Base-by-base conservation (phyloP, 2,888 invertebrate genomes). In the Scaptodrosophila latifasciaeformis region DNA sequence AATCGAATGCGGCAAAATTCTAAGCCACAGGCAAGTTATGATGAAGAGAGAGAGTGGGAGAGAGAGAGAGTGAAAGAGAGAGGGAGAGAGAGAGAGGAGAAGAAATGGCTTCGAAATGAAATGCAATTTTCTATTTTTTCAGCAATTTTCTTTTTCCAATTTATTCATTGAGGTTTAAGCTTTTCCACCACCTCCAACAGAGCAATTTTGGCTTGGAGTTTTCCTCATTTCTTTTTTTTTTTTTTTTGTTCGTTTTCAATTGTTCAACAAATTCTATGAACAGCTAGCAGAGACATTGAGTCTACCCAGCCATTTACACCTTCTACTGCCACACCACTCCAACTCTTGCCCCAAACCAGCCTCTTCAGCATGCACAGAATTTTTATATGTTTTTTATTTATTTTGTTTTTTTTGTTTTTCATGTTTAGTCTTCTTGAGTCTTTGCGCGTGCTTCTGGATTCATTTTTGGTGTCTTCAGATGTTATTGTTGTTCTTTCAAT, bases 251-350 rank as follows among this genome's bases (percentile, higher is more conserved):
- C 57, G 63, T 59, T 50, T 68, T 67, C 66, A 76, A 76, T 79
- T 75, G 79, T 71, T 79, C 62, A 79, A 76, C 74, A 72, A 75
- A 75, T 74, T 19, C 39, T 34, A 39, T 45, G 12, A 31, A 15
- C 31, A 31, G 31, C 31, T n/a, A 24, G 24, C 24, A 3, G 4
- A 24, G 24, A 3, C 24, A 5, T 3, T 24, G 4, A 7, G 24
- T 24, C 4, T 3, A 7, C 24, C 29, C 7, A 24, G 19, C 27
- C 5, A 5, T 6, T 9, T 6, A 27, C 27, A 27, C 27, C 9
- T 27, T 27, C 9, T 27, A 9, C 9, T 27, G 27, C 27, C 5
- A 5, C 9, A 9, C 5, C 27, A 27, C n/a, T n/a, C n/a, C n/a
- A n/a, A n/a, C n/a, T n/a, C 31, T 31, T 31, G 31, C 31, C 24